Percentiles rank a stretch among this genome's conserved stretches.
Conservation (phyloP, 2,797 vertebrate species). For the Xenops minutus region DNA sequence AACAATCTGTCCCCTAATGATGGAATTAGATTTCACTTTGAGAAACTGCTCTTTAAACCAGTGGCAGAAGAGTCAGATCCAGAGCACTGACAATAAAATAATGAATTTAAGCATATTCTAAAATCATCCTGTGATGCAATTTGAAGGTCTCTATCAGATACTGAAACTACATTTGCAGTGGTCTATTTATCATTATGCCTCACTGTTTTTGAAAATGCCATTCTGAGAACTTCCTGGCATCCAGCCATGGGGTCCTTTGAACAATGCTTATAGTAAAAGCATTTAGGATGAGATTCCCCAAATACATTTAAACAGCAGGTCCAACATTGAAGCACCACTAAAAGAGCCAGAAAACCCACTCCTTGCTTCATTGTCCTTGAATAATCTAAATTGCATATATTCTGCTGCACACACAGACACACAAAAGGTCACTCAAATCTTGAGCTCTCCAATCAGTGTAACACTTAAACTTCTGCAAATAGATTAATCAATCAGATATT, state of each 20-base stretch:
- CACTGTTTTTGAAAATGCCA: not conserved
- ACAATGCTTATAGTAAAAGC: not conserved
- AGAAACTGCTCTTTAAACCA: slow-evolving; percentile 61
- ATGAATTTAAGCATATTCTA: not conserved
- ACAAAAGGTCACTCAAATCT: not conserved
- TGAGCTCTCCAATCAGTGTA: not conserved
- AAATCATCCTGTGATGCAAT: slow-evolving; percentile 25
- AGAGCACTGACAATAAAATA: slow-evolving; percentile 16
- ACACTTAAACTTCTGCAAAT: not conserved
- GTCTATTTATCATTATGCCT: not conserved
- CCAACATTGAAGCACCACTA: not conserved
- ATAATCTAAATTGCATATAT: not conserved
- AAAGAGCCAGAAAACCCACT: not conserved
- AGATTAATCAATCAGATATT: not conserved
- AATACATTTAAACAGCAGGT: not conserved
- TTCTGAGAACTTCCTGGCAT: not conserved
- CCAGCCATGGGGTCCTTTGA: not conserved
- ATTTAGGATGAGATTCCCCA: not conserved
- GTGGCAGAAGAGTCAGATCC: slow-evolving; percentile 28
- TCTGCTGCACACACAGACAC: not conserved
- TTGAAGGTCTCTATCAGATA: slow-evolving; percentile 20
- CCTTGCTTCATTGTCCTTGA: not conserved
- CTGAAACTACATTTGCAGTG: not conserved
- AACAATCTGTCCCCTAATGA: slow-evolving; percentile 77
- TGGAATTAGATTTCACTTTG: slow-evolving; percentile 53